Evolutionary conservation across 2,113 vertebrate genomes (phyloP).

Genomic region (Calidris pygmaea): DNA sequence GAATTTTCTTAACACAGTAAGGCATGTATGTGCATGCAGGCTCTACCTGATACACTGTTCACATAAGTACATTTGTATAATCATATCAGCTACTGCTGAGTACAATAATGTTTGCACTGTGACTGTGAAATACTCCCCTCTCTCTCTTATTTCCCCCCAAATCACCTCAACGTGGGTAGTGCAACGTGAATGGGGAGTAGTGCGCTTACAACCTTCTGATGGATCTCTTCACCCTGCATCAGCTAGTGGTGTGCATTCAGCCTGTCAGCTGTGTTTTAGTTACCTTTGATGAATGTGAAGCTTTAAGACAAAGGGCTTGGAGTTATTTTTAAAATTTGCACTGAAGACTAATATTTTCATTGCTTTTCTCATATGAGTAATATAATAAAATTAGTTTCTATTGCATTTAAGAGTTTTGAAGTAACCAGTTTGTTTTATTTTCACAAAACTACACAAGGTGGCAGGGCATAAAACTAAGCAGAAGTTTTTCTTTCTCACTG

Average conservation of each 20-base stretch:
- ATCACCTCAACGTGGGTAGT: not conserved
- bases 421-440: not conserved
- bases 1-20: not conserved
- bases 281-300: not conserved
- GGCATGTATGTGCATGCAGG: not conserved
- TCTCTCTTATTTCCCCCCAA: accelerated
- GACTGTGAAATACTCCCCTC: not conserved
- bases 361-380: not conserved
- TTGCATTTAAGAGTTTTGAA: not conserved
- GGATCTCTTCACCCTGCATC: not conserved
- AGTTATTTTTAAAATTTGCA: not conserved
- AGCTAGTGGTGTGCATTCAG: not conserved
- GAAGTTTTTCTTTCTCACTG: not conserved
- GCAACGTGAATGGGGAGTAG: not conserved
- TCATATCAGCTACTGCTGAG: not conserved
- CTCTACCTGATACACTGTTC: not conserved
- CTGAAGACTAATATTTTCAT: not conserved
- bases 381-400: not conserved
- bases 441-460: not conserved
- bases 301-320: not conserved
- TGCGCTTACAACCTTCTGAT: not conserved
- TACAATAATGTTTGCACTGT: not conserved
- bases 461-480: not conserved
- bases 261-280: not conserved
- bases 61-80: not conserved